These are phyloP conservation scores for Tragopan temminckii DNA, from an alignment of 2,797 vertebrate species.

Conservation along the genomic window DNA sequence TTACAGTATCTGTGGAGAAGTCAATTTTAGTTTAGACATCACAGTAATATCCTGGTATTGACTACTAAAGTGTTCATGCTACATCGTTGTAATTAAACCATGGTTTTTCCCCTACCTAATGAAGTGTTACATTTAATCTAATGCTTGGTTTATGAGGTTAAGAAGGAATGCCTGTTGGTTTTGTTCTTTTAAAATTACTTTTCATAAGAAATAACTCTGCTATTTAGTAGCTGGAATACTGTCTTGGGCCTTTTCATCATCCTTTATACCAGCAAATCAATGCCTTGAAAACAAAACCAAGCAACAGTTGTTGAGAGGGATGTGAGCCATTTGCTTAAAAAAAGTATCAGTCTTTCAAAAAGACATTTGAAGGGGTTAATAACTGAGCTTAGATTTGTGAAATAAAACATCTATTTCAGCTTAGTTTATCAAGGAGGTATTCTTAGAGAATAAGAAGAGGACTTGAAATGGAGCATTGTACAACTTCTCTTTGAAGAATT, in stretches of 20 bases:
- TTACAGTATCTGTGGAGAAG: conserved; percentile 43
- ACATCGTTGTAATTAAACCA: conserved; percentile 71
- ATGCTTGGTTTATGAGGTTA: neutral
- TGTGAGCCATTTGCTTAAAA: neutral
- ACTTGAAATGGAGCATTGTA: neutral
- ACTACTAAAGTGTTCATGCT: conserved; percentile 61
- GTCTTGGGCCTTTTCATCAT: neutral
- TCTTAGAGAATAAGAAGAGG: neutral
- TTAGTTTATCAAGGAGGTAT: neutral
- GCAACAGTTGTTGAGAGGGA: neutral
- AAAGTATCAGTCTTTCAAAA: neutral
- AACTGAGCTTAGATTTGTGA: neutral
- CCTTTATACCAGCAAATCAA: neutral
- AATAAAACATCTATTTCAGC: neutral
- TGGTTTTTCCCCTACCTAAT: conserved; percentile 48
- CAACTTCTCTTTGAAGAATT: neutral
- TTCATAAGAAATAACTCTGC: neutral
- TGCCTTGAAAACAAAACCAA: neutral
- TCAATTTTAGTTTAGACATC: conserved; percentile 24
- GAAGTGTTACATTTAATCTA: conserved; percentile 39
- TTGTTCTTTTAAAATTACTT: neutral
- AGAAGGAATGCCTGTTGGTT: neutral
- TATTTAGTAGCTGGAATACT: neutral
- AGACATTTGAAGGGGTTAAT: neutral
- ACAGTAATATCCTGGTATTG: conserved; percentile 10